Evolutionary conservation across 2,888 invertebrate species (phyloP).

Genomic region (Sphaerophoria taeniata): DNA sequence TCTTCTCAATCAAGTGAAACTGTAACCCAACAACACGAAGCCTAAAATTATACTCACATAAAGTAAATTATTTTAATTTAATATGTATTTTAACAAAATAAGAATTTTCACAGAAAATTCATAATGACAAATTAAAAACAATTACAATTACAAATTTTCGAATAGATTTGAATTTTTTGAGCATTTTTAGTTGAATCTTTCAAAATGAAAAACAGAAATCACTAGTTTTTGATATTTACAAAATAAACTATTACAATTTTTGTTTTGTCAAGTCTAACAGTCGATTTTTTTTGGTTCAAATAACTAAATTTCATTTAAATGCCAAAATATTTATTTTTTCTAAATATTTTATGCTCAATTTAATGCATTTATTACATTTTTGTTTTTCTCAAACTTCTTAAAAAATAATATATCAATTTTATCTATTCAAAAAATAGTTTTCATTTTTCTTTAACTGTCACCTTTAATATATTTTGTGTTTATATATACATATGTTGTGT

Average conservation of each 20-base stretch:
- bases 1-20: slow-evolving; percentile 22
- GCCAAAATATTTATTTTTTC: slow-evolving; percentile 27
- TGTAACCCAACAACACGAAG: slow-evolving; percentile 45
- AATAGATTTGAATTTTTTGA: slow-evolving; percentile 65
- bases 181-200: slow-evolving; percentile 61
- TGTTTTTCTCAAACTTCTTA: neutral
- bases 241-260: slow-evolving; percentile 28
- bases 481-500: slow-evolving; percentile 33
- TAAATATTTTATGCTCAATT: slow-evolving; percentile 47
- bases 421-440: slow-evolving; percentile 63
- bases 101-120: slow-evolving; percentile 78
- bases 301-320: slow-evolving; percentile 55
- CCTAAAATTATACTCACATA: slow-evolving; percentile 35
- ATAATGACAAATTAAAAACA: slow-evolving; percentile 33
- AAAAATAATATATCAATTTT: neutral
- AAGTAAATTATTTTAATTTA: slow-evolving; percentile 4
- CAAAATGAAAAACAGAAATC: neutral
- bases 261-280: slow-evolving; percentile 19
- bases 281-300: neutral
- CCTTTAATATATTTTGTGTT: slow-evolving; percentile 49
- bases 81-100: slow-evolving; percentile 48
- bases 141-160: slow-evolving; percentile 44
- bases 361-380: slow-evolving; percentile 40
- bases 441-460: slow-evolving; percentile 36
- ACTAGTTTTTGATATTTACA: slow-evolving; percentile 16